Conservation (phyloP, 2,113 vertebrate species). For the Pelobates fuscus region DNA sequence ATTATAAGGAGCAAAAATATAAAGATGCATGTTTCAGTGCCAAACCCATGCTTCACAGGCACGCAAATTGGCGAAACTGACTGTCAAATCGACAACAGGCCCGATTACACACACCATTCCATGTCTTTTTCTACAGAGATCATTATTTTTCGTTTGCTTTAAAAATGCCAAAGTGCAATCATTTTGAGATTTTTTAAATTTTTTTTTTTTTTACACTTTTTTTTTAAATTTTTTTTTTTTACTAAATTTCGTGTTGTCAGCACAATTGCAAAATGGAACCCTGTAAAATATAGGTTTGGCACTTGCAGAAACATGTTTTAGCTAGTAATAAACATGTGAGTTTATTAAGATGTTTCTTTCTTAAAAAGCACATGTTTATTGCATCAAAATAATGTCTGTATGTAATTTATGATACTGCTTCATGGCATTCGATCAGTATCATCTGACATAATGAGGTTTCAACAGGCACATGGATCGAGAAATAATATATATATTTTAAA, state of each 20-base stretch:
- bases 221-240: slow-evolving; percentile 22
- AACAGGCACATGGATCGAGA: slow-evolving; percentile 99
- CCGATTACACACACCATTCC: neutral
- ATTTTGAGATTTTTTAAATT: neutral
- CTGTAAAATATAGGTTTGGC: slow-evolving; percentile 96
- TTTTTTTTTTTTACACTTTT: neutral
- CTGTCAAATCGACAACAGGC: neutral
- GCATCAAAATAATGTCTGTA: slow-evolving; percentile 99
- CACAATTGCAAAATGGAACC: slow-evolving; percentile 52
- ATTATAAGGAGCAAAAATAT: slow-evolving; percentile 99
- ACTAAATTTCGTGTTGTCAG: slow-evolving; percentile 53
- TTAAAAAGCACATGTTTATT: slow-evolving; percentile 99
- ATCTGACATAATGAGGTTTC: slow-evolving; percentile 99
- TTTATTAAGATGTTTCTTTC: slow-evolving; percentile 85
- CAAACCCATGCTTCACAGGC: slow-evolving; percentile 95
- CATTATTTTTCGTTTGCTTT: slow-evolving; percentile 45
- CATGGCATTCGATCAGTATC: slow-evolving; percentile 99
- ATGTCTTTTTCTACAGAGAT: neutral
- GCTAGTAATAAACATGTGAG: slow-evolving; percentile 99
- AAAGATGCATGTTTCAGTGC: slow-evolving; percentile 99
- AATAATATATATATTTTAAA: slow-evolving; percentile 91
- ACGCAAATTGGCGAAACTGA: slow-evolving; percentile 49
- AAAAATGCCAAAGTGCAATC: slow-evolving; percentile 8
- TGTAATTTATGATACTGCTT: slow-evolving; percentile 99
- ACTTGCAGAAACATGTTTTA: slow-evolving; percentile 99